These are phyloP conservation scores for Axinella damicornis DNA, from an alignment of 37 sponge, comb jelly and placozoan genomes.

Conservation along the genomic window DNA sequence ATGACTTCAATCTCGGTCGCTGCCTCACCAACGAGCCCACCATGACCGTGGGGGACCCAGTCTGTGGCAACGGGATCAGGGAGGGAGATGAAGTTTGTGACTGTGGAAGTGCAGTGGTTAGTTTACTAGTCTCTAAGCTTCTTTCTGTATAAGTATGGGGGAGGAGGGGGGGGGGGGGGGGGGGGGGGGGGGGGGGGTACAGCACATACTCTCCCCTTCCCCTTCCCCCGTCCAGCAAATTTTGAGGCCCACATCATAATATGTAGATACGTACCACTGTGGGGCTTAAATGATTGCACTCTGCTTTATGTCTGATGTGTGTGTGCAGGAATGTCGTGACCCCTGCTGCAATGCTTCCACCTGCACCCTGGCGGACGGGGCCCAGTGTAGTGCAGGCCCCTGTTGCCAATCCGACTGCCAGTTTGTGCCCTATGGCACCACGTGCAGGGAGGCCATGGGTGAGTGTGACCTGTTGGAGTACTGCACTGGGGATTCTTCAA, in stretches of 20 bases:
- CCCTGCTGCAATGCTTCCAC: conserved; percentile 87
- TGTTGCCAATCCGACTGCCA: conserved; percentile 63
- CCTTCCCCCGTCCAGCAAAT: no score
- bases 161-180: no score
- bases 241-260: no score
- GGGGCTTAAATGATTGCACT: no score
- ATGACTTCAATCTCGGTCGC: conserved; percentile 8
- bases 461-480: conserved; percentile 73
- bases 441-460: conserved; percentile 35
- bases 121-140: not conserved
- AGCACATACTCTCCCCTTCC: no score
- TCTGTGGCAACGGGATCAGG: conserved; percentile 86
- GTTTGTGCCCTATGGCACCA: conserved; percentile 44
- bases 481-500: conserved; percentile 62
- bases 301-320: no score
- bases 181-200: no score
- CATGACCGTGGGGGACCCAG: conserved; percentile 54
- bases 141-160: no score
- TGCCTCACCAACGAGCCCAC: conserved; percentile 54
- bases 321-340: conserved; percentile 69
- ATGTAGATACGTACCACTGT: no score
- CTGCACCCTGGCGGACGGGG: conserved; percentile 51
- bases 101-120: conserved; percentile 73
- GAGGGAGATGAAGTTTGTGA: conserved; percentile 82
- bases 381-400: conserved; percentile 50